A percentile compares a stretch with the other conserved stretches of the same genome.
phyloP scores from a whole-genome alignment of 2,888 invertebrate genomes.

The Bruchidius siliquastri region DNA sequence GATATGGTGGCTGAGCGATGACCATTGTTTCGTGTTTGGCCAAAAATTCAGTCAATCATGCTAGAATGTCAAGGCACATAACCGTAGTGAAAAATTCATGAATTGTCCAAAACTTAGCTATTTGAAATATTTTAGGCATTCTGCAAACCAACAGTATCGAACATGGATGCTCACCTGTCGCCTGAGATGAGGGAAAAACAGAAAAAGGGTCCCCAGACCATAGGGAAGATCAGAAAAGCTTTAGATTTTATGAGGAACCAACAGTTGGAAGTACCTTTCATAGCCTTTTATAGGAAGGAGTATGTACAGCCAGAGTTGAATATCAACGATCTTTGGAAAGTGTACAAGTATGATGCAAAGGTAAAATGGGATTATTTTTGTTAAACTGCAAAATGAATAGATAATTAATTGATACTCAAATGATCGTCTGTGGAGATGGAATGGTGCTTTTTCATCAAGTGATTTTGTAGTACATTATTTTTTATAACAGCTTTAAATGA shows the following conservation, averaged over 20 bases:
- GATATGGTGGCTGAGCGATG: too few species aligned
- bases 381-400: too few species aligned
- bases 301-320: conserved; percentile 91
- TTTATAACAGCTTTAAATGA: too few species aligned
- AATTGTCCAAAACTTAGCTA: neutral
- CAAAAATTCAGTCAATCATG: too few species aligned
- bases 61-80: too few species aligned
- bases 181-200: conserved; percentile 53
- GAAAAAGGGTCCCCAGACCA: conserved; percentile 64
- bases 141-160: conserved; percentile 74
- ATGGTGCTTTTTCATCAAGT: too few species aligned
- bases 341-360: conserved; percentile 94
- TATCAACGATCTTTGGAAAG: conserved; percentile 95
- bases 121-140: conserved; percentile 57
- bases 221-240: conserved; percentile 90
- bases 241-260: conserved; percentile 95
- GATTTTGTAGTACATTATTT: too few species aligned
- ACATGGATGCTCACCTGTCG: conserved; percentile 61
- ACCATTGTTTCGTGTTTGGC: too few species aligned
- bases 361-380: conserved; percentile 41
- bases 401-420: too few species aligned
- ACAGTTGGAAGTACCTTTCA: conserved; percentile 95
- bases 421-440: too few species aligned
- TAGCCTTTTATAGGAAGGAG: conserved; percentile 97
- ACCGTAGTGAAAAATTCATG: too few species aligned